These are phyloP conservation scores for Anastatus disparis DNA, from an alignment of 1,140 invertebrate genomes.

Conservation along the genomic window DNA sequence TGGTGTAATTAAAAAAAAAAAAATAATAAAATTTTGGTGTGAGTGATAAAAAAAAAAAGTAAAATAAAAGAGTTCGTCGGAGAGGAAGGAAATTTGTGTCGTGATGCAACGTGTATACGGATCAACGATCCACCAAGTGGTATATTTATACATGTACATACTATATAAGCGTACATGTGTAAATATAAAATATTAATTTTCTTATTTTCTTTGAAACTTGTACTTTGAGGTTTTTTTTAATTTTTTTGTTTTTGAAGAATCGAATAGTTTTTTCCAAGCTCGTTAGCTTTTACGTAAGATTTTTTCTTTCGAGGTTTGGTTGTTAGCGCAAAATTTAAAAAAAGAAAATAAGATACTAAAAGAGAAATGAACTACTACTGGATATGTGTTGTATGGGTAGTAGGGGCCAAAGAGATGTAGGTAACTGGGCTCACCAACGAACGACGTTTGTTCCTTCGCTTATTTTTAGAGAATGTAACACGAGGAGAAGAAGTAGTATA, in stretches of 20 bases:
- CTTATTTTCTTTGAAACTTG: no score
- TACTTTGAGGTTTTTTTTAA: no score
- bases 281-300: no score
- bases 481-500: conserved; percentile 60
- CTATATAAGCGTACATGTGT: background rate
- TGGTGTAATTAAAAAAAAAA: background rate
- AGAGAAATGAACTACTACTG: no score
- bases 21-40: background rate
- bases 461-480: conserved; percentile 67
- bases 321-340: no score
- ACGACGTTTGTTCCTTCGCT: conserved; percentile 56
- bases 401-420: conserved; percentile 55
- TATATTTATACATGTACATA: background rate
- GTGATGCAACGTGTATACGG: background rate
- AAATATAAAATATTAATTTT: no score
- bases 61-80: background rate
- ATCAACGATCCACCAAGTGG: background rate
- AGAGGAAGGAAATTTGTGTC: background rate
- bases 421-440: conserved; percentile 63
- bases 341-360: no score
- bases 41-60: background rate
- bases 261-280: no score
- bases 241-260: no score
- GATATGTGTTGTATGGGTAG: no score
- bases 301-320: no score